Evolutionary conservation across 2,888 invertebrate genomes (phyloP), one percentile per base, ranked within the genome.

Genomic region (Agrotis ipsilon): DNA sequence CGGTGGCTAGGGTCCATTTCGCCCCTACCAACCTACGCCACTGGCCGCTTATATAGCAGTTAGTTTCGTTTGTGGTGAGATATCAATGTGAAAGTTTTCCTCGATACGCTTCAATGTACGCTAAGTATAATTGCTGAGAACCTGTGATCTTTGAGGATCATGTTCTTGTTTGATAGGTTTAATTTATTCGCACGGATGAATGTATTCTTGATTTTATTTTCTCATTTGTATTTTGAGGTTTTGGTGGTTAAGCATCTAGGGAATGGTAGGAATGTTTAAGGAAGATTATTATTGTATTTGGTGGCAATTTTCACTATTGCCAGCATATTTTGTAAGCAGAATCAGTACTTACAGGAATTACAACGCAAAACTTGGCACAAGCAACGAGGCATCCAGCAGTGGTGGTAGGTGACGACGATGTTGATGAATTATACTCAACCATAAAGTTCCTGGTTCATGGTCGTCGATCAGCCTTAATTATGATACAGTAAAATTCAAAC

Each of bases 201-300:
- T 83, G 78, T 72, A 73, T 82, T 75, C 63, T 24, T 79, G 80
- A 73, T 73, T 79, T 39, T 11, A 39, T 39, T 39, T 39, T 63
- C n/a, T 52, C 82, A 86, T 89, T 52, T 54, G 39, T 88, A 87
- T 89, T 88, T 86, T 32, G 86, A 82, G 81, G 83, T 81, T 89
- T 86, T 89, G 83, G 84, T 85, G 71, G 81, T 77, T 82, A 87
- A 89, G n/a, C n/a, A 86, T 88, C n/a, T n/a, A n/a, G n/a, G n/a
- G n/a, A 89, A 92, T 91, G 88, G 75, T 68, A 76, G 88, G 83
- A 85, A 90, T 91, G 91, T 90, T 89, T 92, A 61, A 32, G 80
- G 68, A 74, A 48, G 46, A 68, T 11, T 54, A 27, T 54, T 27
- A 11, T 9, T 9, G 11, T 27, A 5, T 27, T 0, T 24, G 24